Evolutionary conservation across 2,113 vertebrate genomes (phyloP), one percentile per base, ranked within the genome.

Genomic region (Arothron firmamentum): DNA sequence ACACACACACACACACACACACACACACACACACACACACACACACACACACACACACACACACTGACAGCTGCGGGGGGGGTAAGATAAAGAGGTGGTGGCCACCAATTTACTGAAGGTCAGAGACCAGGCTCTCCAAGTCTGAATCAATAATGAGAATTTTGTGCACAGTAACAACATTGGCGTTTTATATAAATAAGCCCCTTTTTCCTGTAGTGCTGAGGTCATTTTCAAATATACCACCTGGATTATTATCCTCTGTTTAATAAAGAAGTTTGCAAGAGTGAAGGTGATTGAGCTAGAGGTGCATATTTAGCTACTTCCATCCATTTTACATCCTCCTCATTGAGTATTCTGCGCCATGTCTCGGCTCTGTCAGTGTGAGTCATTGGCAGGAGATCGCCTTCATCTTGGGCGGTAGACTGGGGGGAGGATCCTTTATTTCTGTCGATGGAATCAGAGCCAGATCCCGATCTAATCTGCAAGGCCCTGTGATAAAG

Each of bases 101-200:
- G 46, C 19, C 50, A 62, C 62, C 65, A 78, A 74, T 82, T 78
- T 71, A 49, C 50, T n/a, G 66, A 83, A 87, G 67, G 72, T 86
- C 72, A 83, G 59, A 60, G 23, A 55, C 18, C 16, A 7, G 38
- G 19, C 43, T 42, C 31, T 60, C 49, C 70, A 55, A 75, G 43
- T 20, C 50, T n/a, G 1, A 63, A 72, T 83, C 73, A 67, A 59
- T 78, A 78, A 28, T 70, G 57, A 28, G n/a, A 54, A 75, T 59
- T 53, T 73, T 59, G 34, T 55, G 57, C 50, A 20, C 15, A 68
- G 7, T 58, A 53, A 52, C 14, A 18, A n/a, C 34, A 3, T 55
- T 63, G 18, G 1, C 12, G 12, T 0, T 46, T 3, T 50, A 47
- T 16, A 50, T 1, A 49, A 57, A 4, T 55, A 28, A 28, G 3